Percentiles rank a stretch among this genome's conserved stretches.
Conservation (phyloP, 2,888 invertebrate species). For the Trileptium ribeirensis region DNA sequence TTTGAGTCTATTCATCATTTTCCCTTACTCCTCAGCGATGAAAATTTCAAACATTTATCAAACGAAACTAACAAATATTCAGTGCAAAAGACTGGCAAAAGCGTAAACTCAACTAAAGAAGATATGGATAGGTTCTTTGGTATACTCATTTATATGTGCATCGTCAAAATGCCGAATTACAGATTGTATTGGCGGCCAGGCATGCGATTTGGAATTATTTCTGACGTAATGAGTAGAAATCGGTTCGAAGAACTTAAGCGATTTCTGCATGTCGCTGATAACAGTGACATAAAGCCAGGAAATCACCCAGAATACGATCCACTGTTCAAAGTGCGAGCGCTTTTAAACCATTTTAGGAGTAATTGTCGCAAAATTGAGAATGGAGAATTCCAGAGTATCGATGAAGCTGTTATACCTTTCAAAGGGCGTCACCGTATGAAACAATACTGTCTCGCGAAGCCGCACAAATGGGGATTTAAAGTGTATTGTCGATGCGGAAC, state of each 20-base stretch:
- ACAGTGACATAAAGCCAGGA: background rate
- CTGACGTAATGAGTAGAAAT: background rate
- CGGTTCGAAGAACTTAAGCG: slow-evolving; percentile 10
- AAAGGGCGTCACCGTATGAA: too few relatives aligned
- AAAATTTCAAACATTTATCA: background rate
- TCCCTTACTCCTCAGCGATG: background rate
- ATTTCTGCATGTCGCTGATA: background rate
- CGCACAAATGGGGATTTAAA: too few relatives aligned
- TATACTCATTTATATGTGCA: too few relatives aligned
- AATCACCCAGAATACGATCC: slow-evolving; percentile 17
- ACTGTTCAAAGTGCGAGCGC: too few relatives aligned
- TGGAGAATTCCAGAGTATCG: too few relatives aligned
- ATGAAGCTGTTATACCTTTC: too few relatives aligned
- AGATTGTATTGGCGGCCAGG: background rate
- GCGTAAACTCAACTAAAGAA: background rate
- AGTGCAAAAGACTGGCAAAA: background rate
- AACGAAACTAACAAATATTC: slow-evolving; percentile 9
- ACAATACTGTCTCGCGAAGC: too few relatives aligned
- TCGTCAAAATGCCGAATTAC: background rate
- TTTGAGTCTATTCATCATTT: background rate
- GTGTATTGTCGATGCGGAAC: too few relatives aligned
- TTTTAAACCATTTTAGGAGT: too few relatives aligned
- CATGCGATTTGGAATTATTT: background rate
- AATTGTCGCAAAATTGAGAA: too few relatives aligned
- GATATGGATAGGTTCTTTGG: too few relatives aligned